phyloP scores from a whole-genome alignment of 2,888 invertebrate genomes.

The Nemotelus nigrinus region DNA sequence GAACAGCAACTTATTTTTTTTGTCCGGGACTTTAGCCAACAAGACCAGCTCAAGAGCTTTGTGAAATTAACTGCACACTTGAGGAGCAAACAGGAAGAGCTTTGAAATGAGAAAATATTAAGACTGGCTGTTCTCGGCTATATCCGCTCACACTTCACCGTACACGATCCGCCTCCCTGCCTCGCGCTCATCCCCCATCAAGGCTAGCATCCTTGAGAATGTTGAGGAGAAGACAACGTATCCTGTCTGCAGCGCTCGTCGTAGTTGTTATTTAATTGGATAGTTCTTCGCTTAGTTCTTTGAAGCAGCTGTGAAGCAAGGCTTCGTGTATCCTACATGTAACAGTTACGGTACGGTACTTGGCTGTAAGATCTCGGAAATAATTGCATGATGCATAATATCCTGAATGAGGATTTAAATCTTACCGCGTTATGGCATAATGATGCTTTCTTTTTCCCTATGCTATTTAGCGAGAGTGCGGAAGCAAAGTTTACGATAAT shows the following conservation, averaged over 20 bases:
- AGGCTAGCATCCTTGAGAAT: not conserved
- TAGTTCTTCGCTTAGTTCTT: conserved; percentile 26
- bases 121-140: conserved; percentile 10
- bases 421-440: conserved; percentile 42
- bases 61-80: conserved; percentile 51
- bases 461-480: conserved; percentile 21
- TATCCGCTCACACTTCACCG: conserved; percentile 15
- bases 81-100: conserved; percentile 49
- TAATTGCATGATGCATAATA: conserved; percentile 47
- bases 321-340: not conserved
- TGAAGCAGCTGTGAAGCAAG: not conserved
- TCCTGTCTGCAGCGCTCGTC: conserved; percentile 17
- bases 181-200: not conserved
- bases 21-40: conserved; percentile 32
- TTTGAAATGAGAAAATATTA: conserved; percentile 16
- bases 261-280: conserved; percentile 42
- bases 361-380: conserved; percentile 48
- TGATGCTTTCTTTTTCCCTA: conserved; percentile 31
- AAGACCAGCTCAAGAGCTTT: conserved; percentile 44
- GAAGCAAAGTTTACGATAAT: conserved; percentile 35
- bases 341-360: not conserved
- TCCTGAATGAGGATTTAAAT: conserved; percentile 37
- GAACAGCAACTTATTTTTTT: conserved; percentile 34
- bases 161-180: not conserved
- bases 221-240: not conserved